phyloP scores from a whole-genome alignment of 2,797 vertebrate genomes.

The Martes flavigula region DNA sequence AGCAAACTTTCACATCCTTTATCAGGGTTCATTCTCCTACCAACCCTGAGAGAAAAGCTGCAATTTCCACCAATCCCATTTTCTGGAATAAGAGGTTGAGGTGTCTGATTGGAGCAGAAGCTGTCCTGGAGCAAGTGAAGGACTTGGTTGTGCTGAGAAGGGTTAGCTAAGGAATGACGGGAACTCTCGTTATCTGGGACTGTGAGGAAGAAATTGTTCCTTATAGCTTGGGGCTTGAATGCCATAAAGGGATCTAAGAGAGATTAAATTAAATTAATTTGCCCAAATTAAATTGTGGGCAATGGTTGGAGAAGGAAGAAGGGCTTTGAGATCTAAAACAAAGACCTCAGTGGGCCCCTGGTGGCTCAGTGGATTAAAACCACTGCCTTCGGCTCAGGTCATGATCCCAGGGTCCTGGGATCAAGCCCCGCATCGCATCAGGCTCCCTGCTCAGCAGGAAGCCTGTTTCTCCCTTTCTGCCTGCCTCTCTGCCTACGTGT shows the following conservation, averaged over 20 bases:
- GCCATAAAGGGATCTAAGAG: neutral
- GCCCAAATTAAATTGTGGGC: neutral
- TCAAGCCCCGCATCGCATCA: too few relatives aligned
- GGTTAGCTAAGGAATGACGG: neutral
- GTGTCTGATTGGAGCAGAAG: neutral
- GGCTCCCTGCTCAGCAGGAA: too few relatives aligned
- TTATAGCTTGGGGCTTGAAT: neutral
- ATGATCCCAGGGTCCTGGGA: too few relatives aligned
- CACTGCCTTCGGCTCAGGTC: too few relatives aligned
- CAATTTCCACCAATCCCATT: neutral
- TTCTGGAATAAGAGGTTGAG: neutral
- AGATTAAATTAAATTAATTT: neutral
- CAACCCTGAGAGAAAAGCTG: neutral
- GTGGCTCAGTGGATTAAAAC: too few relatives aligned
- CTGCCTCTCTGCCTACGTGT: too few relatives aligned
- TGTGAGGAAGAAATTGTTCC: neutral
- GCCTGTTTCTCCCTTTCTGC: too few relatives aligned
- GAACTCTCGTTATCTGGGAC: neutral
- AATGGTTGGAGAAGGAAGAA: neutral
- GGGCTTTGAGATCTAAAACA: neutral
- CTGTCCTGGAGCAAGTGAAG: neutral
- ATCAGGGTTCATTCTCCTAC: neutral
- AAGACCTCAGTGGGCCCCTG: neutral
- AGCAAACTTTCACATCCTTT: neutral
- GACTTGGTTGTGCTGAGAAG: neutral